Conservation (phyloP, 2,888 invertebrate genomes). For the Heliconius cydno region DNA sequence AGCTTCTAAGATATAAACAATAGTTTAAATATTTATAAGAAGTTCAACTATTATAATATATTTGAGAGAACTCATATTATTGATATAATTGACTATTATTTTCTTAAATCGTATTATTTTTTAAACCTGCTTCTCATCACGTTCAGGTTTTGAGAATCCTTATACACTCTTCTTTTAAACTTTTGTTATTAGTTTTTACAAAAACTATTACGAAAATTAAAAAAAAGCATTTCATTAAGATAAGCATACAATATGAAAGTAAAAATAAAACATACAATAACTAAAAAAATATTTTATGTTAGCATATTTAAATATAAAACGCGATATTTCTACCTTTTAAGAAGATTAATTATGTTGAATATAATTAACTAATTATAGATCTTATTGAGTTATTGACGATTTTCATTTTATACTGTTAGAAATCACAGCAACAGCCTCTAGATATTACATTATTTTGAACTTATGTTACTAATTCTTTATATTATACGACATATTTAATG, state of each 20-base stretch:
- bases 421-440: slow-evolving; percentile 47
- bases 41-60: neutral
- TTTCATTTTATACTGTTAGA: slow-evolving; percentile 27
- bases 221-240: too few species aligned
- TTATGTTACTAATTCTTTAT: neutral
- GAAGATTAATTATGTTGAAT: too few species aligned
- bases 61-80: neutral
- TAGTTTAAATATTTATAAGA: too few species aligned
- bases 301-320: too few species aligned
- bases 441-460: slow-evolving; percentile 1
- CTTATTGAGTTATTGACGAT: neutral
- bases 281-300: too few species aligned
- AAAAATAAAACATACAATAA: too few species aligned
- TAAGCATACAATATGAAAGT: too few species aligned
- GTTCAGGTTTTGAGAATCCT: neutral
- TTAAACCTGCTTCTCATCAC: neutral
- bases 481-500: neutral
- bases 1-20: neutral
- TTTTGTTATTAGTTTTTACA: too few species aligned
- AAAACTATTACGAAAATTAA: too few species aligned
- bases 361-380: too few species aligned
- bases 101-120: neutral
- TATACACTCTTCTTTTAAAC: too few species aligned
- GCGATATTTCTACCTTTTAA: too few species aligned
- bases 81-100: neutral